Base-by-base conservation (phyloP, 2,113 vertebrate genomes). In the Salminus brasiliensis region DNA sequence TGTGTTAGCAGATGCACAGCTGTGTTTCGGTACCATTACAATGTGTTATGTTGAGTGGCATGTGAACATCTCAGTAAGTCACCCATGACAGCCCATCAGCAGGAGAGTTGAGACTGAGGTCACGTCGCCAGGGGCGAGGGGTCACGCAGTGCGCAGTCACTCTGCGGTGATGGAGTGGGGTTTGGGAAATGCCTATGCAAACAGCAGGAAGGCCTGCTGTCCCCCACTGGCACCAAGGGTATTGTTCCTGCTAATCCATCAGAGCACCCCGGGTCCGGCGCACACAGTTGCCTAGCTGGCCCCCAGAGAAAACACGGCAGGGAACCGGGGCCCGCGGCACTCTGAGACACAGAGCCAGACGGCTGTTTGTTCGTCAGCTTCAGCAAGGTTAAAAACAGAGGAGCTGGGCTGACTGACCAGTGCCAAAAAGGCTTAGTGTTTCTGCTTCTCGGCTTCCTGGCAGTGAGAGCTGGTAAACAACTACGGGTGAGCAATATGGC, bases 141-240 rank as follows among this genome's bases (percentile, higher is more conserved):
- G 88, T 89, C 89, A 89, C 13, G 3, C 66, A 81, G 88, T 89
- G 87, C 87, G 86, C 76, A 13, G 59, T 82, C 81, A 84, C 88
- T 90, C 85, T 82, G 77, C 81, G 71, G 79, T 88, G 85, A 88
- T 76, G 80, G 80, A 79, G 83, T 72, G 81, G 89, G 81, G 69
- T 84, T 85, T 91, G 90, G 89, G 90, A 91, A 91, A 87, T 84
- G 83, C 88, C 86, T 88, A 82, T 87, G 83, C 85, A 92, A 91
- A 93, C 89, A 88, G 84, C 81, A 87, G 78, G 81, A 88, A 85
- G 79, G 85, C 83, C 82, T 74, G 89, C 87, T 90, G 89, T 88
- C 90, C 91, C 87, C 87, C 88, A 53, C 88, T 90, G 87, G 90
- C 90, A 93, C 90, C 91, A 89, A 86, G 1, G 81, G 34, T 88